phyloP scores from a whole-genome alignment of 1,140 invertebrate species.

The Macrobrachium rosenbergii region DNA sequence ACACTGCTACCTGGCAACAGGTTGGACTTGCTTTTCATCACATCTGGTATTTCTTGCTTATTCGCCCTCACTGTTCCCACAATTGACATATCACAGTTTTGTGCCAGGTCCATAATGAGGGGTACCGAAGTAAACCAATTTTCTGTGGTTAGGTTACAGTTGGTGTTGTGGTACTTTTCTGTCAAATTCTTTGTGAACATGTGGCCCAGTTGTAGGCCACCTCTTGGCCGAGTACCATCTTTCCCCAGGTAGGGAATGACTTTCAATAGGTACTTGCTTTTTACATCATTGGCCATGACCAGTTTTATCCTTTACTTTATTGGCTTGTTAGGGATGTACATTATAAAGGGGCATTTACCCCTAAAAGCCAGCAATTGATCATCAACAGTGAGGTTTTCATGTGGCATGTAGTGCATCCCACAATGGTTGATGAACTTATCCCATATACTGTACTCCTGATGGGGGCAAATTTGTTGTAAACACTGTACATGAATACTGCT shows the following conservation, averaged over 20 bases:
- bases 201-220: constrained; percentile 30
- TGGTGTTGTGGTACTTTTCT: constrained; percentile 38
- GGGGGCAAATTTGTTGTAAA: no score
- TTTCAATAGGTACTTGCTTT: constrained; percentile 42
- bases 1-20: constrained; percentile 67
- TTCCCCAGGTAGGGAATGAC: constrained; percentile 62
- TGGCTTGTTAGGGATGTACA: constrained; percentile 68
- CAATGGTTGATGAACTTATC: no score
- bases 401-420: neutral
- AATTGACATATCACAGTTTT: constrained; percentile 67
- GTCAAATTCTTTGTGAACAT: constrained; percentile 52
- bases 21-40: constrained; percentile 53
- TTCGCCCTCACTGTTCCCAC: constrained; percentile 72
- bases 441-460: no score
- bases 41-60: constrained; percentile 70
- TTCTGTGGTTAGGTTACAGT: constrained; percentile 64
- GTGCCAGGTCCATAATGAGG: constrained; percentile 51
- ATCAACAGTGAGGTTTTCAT: constrained; percentile 66
- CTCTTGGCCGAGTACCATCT: neutral
- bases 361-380: constrained; percentile 67
- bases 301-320: constrained; percentile 68
- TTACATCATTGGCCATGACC: constrained; percentile 58
- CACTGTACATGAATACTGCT: no score
- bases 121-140: constrained; percentile 65
- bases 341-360: constrained; percentile 65